Percentiles rank a stretch among this genome's conserved stretches.
These are phyloP conservation scores for Lasiommata megera DNA, from an alignment of 2,888 invertebrate genomes.

Conservation along the genomic window DNA sequence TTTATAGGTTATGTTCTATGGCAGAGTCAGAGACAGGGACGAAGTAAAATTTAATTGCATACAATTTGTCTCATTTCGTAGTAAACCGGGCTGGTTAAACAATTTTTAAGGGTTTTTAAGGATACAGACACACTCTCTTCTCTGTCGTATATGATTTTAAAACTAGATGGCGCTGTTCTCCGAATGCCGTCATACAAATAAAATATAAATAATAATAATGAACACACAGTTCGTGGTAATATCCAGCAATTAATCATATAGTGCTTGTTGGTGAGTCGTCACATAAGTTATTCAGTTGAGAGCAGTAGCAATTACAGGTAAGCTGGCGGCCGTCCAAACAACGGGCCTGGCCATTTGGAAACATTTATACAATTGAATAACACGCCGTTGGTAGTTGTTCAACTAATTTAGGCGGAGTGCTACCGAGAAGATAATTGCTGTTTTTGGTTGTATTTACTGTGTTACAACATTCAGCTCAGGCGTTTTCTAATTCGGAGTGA, in stretches of 20 bases:
- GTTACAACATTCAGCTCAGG: constrained; percentile 2
- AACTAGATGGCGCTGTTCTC: too few relatives aligned
- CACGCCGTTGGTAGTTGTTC: constrained; percentile 20
- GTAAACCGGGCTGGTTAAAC: too few relatives aligned
- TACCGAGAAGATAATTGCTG: constrained; percentile 16
- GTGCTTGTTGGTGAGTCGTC: constrained; percentile 11
- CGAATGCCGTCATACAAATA: too few relatives aligned
- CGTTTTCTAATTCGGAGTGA: background rate
- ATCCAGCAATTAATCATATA: constrained; percentile 8
- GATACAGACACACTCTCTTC: too few relatives aligned
- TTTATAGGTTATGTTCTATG: too few relatives aligned
- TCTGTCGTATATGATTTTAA: too few relatives aligned
- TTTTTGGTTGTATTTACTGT: constrained; percentile 16
- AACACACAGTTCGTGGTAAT: background rate
- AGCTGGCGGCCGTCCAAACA: constrained; percentile 27
- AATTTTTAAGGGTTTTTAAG: too few relatives aligned
- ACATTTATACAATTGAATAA: constrained; percentile 24
- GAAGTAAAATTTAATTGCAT: too few relatives aligned
- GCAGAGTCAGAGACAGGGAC: too few relatives aligned
- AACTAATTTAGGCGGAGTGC: constrained; percentile 17
- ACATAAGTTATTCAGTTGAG: constrained; percentile 22
- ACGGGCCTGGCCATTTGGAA: constrained; percentile 17
- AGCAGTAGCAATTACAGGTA: constrained; percentile 27
- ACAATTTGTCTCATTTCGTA: too few relatives aligned
- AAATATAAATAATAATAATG: too few relatives aligned